A percentile compares a stretch with the other conserved stretches of the same genome.
These are phyloP conservation scores for Bradypus variegatus DNA, from an alignment of 2,797 vertebrate species.

Conservation along the genomic window DNA sequence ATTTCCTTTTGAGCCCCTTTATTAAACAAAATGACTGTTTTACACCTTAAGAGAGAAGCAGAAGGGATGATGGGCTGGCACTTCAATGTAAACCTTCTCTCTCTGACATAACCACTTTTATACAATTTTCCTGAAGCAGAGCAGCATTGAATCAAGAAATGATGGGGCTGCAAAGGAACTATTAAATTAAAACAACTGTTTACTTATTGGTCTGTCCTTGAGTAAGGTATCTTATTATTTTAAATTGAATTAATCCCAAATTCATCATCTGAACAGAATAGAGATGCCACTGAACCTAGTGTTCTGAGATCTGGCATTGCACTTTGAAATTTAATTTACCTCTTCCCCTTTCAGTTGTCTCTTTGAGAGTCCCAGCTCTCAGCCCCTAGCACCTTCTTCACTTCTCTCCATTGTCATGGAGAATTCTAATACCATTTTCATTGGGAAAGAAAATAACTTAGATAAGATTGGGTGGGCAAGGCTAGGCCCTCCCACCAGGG, in stretches of 20 bases:
- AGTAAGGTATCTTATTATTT: background rate
- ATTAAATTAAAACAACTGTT: background rate
- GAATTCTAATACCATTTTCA: background rate
- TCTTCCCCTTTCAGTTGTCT: background rate
- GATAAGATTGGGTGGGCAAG: background rate
- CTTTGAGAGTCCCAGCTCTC: background rate
- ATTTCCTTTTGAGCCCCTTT: conserved; percentile 39
- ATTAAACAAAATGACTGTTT: conserved; percentile 19
- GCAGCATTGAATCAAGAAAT: background rate
- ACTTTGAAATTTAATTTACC: background rate
- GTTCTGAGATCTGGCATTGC: background rate
- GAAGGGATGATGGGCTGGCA: background rate
- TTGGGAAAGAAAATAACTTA: background rate
- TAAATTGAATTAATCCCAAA: background rate
- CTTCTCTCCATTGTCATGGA: background rate
- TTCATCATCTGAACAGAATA: background rate
- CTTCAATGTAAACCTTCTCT: background rate
- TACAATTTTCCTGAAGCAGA: background rate
- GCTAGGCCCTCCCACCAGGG: background rate
- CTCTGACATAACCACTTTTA: background rate
- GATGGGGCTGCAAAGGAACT: background rate
- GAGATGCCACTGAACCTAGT: background rate
- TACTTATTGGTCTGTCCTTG: background rate
- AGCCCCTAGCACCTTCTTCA: too few relatives aligned
- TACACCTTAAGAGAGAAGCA: background rate